A percentile compares a stretch with the other conserved stretches of the same genome.
Evolutionary conservation across 2,113 vertebrate genomes (phyloP).

Genomic region (Capreolus pygargus): DNA sequence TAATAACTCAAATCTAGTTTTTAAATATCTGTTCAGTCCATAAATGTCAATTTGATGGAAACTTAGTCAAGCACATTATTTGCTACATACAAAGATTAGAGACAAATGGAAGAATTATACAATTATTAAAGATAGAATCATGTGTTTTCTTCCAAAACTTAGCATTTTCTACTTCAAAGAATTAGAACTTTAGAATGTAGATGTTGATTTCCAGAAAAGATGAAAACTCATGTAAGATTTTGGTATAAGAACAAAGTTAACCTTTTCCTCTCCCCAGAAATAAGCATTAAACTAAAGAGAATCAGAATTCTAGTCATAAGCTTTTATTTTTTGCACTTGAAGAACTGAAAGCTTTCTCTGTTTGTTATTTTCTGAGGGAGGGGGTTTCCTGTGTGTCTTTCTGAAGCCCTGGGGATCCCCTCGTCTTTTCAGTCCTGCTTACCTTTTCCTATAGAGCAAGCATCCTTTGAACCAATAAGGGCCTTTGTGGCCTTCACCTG

Average conservation of each 20-base stretch:
- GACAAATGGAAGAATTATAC: not conserved
- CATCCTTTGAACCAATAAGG: constrained; percentile 38
- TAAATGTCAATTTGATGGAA: not conserved
- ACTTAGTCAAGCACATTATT: not conserved
- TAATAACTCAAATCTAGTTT: constrained; percentile 15
- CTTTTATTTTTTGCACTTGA: constrained; percentile 70
- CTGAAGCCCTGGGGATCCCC: constrained; percentile 72
- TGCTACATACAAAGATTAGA: not conserved
- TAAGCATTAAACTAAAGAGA: constrained; percentile 57
- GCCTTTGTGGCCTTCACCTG: not conserved
- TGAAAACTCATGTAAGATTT: not conserved
- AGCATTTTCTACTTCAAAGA: constrained; percentile 42
- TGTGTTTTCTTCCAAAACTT: constrained; percentile 15
- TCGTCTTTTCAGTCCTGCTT: constrained; percentile 15
- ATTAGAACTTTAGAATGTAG: constrained; percentile 14
- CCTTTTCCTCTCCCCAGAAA: constrained; percentile 70
- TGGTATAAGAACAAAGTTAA: constrained; percentile 51
- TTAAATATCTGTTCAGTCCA: not conserved
- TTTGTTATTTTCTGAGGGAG: constrained; percentile 76
- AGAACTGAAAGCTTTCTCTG: constrained; percentile 69
- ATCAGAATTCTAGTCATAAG: constrained; percentile 69
- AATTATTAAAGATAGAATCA: constrained; percentile 16
- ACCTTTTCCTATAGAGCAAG: constrained; percentile 15
- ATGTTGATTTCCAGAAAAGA: constrained; percentile 28
- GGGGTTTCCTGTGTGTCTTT: constrained; percentile 71